Evolutionary conservation across 1,140 invertebrate genomes (phyloP).

Genomic region (Pogonus chalceus): DNA sequence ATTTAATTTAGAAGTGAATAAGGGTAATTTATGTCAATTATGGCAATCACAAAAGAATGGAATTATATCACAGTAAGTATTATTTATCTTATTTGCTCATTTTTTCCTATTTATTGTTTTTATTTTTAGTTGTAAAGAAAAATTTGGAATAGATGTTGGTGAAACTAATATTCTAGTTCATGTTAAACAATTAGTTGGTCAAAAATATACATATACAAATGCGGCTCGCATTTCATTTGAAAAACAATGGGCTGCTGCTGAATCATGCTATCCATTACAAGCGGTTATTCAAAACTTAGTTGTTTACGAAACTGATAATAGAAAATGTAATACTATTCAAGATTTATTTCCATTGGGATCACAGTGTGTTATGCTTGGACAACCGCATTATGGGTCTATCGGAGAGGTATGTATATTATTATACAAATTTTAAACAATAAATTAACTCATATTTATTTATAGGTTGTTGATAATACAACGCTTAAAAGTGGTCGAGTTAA

Average conservation of each 20-base stretch:
- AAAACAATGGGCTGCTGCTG: conserved; percentile 53
- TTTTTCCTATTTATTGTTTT: conserved; percentile 17
- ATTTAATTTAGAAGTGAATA: conserved; percentile 32
- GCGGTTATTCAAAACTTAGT: conserved; percentile 52
- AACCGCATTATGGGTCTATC: conserved; percentile 68
- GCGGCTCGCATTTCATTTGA: conserved; percentile 51
- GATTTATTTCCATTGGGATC: conserved; percentile 60
- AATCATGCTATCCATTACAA: conserved; percentile 57
- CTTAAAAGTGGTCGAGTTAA: conserved; percentile 30
- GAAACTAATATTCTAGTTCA: conserved; percentile 60
- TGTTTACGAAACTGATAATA: conserved; percentile 32
- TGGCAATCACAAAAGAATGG: conserved; percentile 37
- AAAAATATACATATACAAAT: conserved; percentile 45
- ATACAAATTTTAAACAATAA: neutral
- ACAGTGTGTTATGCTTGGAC: conserved; percentile 64
- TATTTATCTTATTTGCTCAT: conserved; percentile 6
- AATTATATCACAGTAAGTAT: conserved; percentile 39
- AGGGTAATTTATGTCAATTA: conserved; percentile 34
- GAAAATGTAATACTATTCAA: conserved; percentile 44
- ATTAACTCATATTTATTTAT: conserved; percentile 10
- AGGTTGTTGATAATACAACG: neutral
- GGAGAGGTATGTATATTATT: conserved; percentile 48
- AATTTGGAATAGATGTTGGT: conserved; percentile 65
- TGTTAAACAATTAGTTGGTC: conserved; percentile 59
- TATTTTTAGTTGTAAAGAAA: conserved; percentile 49